Base-by-base conservation (phyloP, 2,888 invertebrate species). In the Cordilura impudica region DNA sequence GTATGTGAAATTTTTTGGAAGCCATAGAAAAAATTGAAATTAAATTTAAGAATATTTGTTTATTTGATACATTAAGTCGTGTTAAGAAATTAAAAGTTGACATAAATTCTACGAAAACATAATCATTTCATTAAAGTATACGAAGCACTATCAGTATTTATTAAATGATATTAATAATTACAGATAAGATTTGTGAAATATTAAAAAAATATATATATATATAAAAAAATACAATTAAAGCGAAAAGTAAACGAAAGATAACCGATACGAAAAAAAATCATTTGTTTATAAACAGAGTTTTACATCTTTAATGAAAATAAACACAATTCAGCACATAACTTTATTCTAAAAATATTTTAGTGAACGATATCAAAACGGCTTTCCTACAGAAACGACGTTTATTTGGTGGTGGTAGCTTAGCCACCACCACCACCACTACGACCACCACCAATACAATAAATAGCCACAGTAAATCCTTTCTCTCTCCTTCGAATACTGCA, bases 381-480 rank as follows among this genome's bases (percentile, higher is more conserved):
- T 81, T 66, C 47, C 74, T 77, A 72, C 80, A 80, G 67, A 74
- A 80, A 26, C 61, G 80, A 60, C 78, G 73, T 26, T 47, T 76
- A 23, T 72, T 73, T 43, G 66, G 71, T 61, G 80, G 75, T 63
- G 78, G 66, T 23, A 49, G 39, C 19, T 43, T 71, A 45, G 29
- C 61, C 53, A 61, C 16, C 43, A 54, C 61, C 29, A 10, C 61
- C 29, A 31, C 21, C 10, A 18, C 21, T 19, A n/a, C 29, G 12
- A 7, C 7, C 26, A 10, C 31, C 3, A n/a, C 14, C 4, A 4
- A 18, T 21, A 26, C 21, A 7, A 16, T 19, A 18, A 29, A 49
- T 29, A 26, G 29, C 23, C 53, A 39, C 29, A 66, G 65, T 19
- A 35, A 29, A 14, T 39, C 35, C 35, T n/a, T n/a, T n/a, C n/a